Base-by-base conservation (phyloP, 1,140 invertebrate genomes). In the Drosophila mojavensis region DNA sequence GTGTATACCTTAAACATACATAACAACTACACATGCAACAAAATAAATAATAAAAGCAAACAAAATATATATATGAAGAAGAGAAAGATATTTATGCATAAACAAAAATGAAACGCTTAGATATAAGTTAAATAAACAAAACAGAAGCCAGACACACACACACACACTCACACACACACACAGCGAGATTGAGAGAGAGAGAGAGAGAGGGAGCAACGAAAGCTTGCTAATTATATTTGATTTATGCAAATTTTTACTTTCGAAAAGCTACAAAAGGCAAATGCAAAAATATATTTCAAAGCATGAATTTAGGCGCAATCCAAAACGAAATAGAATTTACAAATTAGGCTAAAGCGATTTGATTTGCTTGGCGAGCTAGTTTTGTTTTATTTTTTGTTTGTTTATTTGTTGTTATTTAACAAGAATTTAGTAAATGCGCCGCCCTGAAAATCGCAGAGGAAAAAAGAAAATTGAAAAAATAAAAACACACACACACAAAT, bases 51-150 rank as follows among this genome's bases (percentile, higher is more conserved):
- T 39, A 39, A 39, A 39, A 39, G 36, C 28, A 30, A 30, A 5
- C 20, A 30, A 36, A 39, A 17, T 17, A 7, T 9, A 17, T 24
- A 24, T 24, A 24, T 24, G 20, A 59, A 54, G 70, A 66, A 59
- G 65, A 76, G 68, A 61, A 66, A 91, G 58, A 79, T 91, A 79
- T 90, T 90, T 89, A 90, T 90, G 86, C 78, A 85, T 90, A 85
- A 81, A 85, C 75, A 91, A 39, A 80, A 85, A 82, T 75, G 77
- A 81, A 91, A 79, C 77, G 83, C 79, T 83, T 91, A 79, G 88
- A 64, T 90, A 74, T 89, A 89, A 90, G 81, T 90, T 85, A 74
- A 89, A 85, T 79, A 81, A 90, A 90, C 70, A 51, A 74, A 64
- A 68, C 59, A 81, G 66, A 82, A 65, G 48, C 60, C 36, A 74